Base-by-base conservation (phyloP, 37 sponge, comb jelly and placozoan species). In the Chondrosia reniformis region DNA sequence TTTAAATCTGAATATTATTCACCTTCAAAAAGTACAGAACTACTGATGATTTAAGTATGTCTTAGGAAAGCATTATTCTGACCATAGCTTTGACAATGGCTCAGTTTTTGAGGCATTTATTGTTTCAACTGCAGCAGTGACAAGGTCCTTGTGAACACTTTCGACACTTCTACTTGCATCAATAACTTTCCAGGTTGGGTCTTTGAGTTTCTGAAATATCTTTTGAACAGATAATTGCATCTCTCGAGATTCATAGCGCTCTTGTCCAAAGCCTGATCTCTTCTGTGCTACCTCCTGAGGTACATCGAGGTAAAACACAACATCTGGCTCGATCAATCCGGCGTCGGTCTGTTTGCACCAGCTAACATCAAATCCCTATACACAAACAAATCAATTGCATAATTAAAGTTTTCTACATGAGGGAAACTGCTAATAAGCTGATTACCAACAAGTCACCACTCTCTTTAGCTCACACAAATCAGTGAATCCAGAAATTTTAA, bases 291-390 rank as follows among this genome's bases (percentile, higher is more conserved):
- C 87, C 33, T 67, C 63, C 32, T 79, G 55, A 12, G 96, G 45
- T 7, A 95, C 79, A 33, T 42, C 43, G 39, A 95, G 74, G 76
- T 83, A 92, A 62, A 89, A 79, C 33, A 95, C 96, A 24, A 86
- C 49, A 55, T 95, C 96, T 27, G 96, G 96, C 24, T 63, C 46
- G 0, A 89, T 85, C 2, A 95, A 79, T 22, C 96, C 96, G 3
- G 65, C 33, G 37, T 95, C 96, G 41, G 93, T 84, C 6, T 74
- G 58, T 43, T 84, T 91, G 59, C 93, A 95, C 96, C 96, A 95
- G 7, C 83, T 82, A 62, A 95, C 34, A 15, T 77, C 27, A 33
- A 91, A 86, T 33, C 69, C 76, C 91, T 89, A 41, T 40, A 33
- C 30, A 38, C 72, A 69, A 38, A 37, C 40, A 69, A 6, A 69